phyloP scores from a whole-genome alignment of 2,113 vertebrate species.

The Toxotes chatareus region DNA sequence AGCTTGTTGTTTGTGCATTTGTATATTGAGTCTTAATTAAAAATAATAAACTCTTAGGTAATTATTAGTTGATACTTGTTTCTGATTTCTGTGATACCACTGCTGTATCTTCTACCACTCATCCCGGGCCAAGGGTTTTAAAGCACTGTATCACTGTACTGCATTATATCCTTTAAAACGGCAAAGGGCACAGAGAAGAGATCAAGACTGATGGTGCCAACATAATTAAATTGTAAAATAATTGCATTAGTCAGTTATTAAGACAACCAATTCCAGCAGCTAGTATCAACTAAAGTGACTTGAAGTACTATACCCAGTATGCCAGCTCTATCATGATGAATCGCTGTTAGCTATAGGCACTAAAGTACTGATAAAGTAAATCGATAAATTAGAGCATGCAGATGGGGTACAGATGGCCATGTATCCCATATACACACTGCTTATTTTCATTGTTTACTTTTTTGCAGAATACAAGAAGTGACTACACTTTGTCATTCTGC shows the following conservation, averaged over 20 bases:
- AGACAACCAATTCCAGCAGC: not conserved
- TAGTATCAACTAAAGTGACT: constrained; percentile 1
- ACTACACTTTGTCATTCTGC: not conserved
- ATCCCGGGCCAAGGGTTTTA: too few relatives aligned
- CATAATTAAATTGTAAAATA: constrained; percentile 1
- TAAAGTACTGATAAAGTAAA: constrained; percentile 12
- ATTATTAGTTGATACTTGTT: too few relatives aligned
- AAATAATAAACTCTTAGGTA: too few relatives aligned
- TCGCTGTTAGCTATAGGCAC: not conserved
- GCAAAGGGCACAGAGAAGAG: not conserved
- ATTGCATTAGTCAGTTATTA: not conserved
- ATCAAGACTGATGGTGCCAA: not conserved
- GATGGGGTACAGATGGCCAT: not conserved
- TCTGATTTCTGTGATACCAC: too few relatives aligned
- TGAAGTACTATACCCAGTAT: not conserved
- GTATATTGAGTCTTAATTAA: too few relatives aligned
- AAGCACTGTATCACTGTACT: too few relatives aligned
- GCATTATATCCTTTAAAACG: too few relatives aligned
- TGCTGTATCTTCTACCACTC: too few relatives aligned
- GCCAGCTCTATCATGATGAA: not conserved
- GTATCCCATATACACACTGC: too few relatives aligned
- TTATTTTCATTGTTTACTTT: too few relatives aligned
- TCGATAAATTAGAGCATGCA: not conserved
- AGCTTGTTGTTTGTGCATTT: too few relatives aligned
- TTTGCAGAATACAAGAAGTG: too few relatives aligned